Conservation (phyloP, 2,888 invertebrate species). For the Drosophila austrosaltans region DNA sequence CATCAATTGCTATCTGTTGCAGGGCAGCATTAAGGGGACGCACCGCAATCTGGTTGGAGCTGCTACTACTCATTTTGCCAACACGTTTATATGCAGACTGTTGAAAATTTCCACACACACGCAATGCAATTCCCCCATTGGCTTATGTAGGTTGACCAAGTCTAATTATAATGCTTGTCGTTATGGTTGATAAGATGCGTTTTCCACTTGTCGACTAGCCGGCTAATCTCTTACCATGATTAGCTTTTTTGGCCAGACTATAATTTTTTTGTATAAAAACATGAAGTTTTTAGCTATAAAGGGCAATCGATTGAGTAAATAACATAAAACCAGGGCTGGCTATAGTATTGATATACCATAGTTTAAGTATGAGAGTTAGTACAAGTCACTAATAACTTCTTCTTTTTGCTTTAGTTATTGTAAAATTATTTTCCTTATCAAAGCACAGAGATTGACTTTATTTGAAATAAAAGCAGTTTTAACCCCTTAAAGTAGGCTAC, state of each 20-base stretch:
- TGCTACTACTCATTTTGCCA: constrained; percentile 1
- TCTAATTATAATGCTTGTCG: constrained; percentile 15
- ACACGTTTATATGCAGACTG: constrained; percentile 18
- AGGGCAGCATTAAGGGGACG: constrained; percentile 65
- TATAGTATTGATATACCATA: no score
- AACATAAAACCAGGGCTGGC: neutral
- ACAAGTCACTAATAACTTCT: no score
- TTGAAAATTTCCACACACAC: constrained; percentile 2
- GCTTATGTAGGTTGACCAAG: neutral
- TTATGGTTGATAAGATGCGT: constrained; percentile 15
- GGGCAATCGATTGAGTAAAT: neutral
- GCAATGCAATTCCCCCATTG: constrained; percentile 14
- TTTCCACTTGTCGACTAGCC: constrained; percentile 4
- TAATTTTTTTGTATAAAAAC: neutral
- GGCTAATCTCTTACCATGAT: constrained; percentile 3
- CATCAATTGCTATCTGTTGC: constrained; percentile 82
- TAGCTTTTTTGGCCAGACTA: constrained; percentile 4
- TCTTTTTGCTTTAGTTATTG: no score
- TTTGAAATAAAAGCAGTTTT: no score
- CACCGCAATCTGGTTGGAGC: neutral
- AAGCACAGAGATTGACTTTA: no score
- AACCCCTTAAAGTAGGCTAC: no score
- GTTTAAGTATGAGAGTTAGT: no score
- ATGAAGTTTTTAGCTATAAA: neutral
- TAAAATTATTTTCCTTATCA: no score